Evolutionary conservation across 2,888 invertebrate species (phyloP).

Genomic region (Coelinius sp.): DNA sequence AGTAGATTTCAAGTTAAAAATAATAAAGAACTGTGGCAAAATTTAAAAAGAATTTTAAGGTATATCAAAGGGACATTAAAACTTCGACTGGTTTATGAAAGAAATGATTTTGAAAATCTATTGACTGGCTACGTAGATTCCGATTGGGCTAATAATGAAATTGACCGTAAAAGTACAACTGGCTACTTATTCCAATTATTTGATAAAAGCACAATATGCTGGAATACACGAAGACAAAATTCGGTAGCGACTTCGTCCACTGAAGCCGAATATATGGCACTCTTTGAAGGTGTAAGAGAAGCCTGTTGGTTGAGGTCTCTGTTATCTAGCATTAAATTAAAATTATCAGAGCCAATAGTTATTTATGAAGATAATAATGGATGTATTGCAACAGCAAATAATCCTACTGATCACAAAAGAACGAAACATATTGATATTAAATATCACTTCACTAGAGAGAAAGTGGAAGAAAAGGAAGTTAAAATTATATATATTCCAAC

Average conservation of each 20-base stretch:
- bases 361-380: too few species aligned
- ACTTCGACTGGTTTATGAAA: constrained; percentile 2
- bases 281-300: background rate
- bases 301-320: background rate
- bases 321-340: too few species aligned
- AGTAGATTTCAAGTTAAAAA: constrained; percentile 23
- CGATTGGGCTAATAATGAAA: constrained; percentile 18
- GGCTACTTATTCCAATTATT: too few species aligned
- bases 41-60: constrained; percentile 33
- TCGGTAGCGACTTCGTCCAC: constrained; percentile 33
- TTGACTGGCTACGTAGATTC: constrained; percentile 20
- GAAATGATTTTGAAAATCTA: constrained; percentile 4
- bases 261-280: constrained; percentile 22
- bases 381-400: too few species aligned
- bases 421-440: too few species aligned
- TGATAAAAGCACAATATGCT: constrained; percentile 1
- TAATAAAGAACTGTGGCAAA: constrained; percentile 25
- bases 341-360: too few species aligned
- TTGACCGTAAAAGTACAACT: constrained; percentile 16
- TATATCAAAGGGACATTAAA: constrained; percentile 29
- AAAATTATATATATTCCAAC: constrained; percentile 24
- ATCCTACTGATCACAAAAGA: too few species aligned
- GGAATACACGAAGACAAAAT: constrained; percentile 26
- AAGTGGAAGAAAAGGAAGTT: constrained; percentile 26
- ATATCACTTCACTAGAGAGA: constrained; percentile 1